phyloP scores from a whole-genome alignment of 2,888 invertebrate genomes.

The Mythimna lalbum region DNA sequence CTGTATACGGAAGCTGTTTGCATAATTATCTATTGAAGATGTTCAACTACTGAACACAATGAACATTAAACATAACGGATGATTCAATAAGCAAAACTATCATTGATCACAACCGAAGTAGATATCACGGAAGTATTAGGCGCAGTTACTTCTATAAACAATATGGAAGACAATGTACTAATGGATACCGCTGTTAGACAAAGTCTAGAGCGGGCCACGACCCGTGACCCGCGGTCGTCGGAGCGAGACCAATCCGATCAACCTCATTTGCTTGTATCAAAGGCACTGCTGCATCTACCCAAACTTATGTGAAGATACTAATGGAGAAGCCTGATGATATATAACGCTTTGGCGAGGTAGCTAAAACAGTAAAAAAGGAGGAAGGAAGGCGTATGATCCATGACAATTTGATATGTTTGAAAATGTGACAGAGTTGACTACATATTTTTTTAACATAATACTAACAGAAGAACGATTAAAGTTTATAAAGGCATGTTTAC shows the following conservation, averaged over 20 bases:
- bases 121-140: conserved; percentile 15
- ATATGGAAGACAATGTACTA: conserved; percentile 58
- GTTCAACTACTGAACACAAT: conserved; percentile 8
- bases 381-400: conserved; percentile 16
- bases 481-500: not conserved
- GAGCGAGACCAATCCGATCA: conserved; percentile 82
- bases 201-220: conserved; percentile 72
- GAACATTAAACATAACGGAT: conserved; percentile 20
- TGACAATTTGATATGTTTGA: conserved; percentile 13
- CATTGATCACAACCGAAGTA: conserved; percentile 9
- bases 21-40: conserved; percentile 7
- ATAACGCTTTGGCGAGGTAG: conserved; percentile 8
- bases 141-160: conserved; percentile 44
- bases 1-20: conserved; percentile 14
- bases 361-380: not conserved
- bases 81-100: conserved; percentile 41
- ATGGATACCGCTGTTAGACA: conserved; percentile 58
- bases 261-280: conserved; percentile 76
- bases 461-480: not conserved
- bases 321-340: conserved; percentile 15
- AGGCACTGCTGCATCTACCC: conserved; percentile 49
- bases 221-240: conserved; percentile 78
- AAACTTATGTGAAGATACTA: conserved; percentile 21
- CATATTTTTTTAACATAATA: too few species aligned
- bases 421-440: conserved; percentile 2